Evolutionary conservation across 2,113 vertebrate genomes (phyloP).

Genomic region (Canis aureus): DNA sequence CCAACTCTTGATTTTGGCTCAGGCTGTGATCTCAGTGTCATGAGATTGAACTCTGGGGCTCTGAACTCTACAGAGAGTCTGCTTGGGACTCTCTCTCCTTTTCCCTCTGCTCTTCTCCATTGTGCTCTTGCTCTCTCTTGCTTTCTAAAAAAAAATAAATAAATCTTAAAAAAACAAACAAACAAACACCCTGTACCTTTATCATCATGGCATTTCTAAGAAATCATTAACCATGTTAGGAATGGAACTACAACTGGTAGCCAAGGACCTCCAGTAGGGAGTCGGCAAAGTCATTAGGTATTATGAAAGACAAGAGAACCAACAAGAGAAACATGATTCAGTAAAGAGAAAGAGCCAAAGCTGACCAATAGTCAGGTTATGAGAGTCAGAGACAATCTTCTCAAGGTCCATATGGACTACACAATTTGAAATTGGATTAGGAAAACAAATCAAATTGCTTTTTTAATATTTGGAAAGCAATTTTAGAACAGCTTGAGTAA

Average conservation of each 20-base stretch:
- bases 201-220: not conserved
- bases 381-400: not conserved
- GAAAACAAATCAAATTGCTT: slow-evolving; percentile 42
- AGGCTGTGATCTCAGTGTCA: not conserved
- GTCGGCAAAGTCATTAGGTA: not conserved
- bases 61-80: not conserved
- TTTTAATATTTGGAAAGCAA: slow-evolving; percentile 49
- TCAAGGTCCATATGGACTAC: not conserved
- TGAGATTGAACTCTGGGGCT: not conserved
- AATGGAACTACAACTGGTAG: not conserved
- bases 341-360: not conserved
- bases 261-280: not conserved
- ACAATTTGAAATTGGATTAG: not conserved
- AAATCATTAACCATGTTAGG: slow-evolving; percentile 21
- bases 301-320: not conserved
- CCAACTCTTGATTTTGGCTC: not conserved
- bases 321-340: not conserved
- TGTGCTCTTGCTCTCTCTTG: not conserved
- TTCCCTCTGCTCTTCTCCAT: not conserved
- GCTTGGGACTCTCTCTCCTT: not conserved
- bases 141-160: not conserved
- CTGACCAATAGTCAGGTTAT: not conserved
- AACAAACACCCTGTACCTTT: not conserved
- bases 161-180: not conserved
- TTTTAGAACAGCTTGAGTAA: slow-evolving; percentile 10